These are phyloP conservation scores for Arge pagana DNA, from an alignment of 2,888 invertebrate genomes.

Conservation along the genomic window DNA sequence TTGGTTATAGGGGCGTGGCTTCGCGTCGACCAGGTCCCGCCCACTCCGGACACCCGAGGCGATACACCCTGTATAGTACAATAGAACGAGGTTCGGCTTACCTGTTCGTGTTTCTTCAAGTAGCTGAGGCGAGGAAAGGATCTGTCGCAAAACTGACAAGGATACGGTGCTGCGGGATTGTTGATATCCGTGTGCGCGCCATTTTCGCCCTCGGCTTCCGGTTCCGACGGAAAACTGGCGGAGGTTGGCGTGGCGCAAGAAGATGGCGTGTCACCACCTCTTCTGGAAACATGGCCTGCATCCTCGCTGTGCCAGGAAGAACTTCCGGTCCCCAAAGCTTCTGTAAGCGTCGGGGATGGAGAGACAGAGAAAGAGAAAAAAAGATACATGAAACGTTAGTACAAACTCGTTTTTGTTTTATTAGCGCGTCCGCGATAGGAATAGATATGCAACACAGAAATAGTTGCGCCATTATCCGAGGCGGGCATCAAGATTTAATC, in stretches of 20 bases:
- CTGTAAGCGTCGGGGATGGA: too few species aligned
- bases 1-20: too few species aligned
- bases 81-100: constrained; percentile 54
- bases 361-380: too few species aligned
- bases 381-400: too few species aligned
- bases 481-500: background rate
- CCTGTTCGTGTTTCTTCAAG: constrained; percentile 92
- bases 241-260: constrained; percentile 70
- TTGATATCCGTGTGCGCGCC: constrained; percentile 43
- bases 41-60: too few species aligned
- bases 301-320: constrained; percentile 71
- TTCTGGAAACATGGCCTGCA: constrained; percentile 61
- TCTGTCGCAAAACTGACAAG: constrained; percentile 90
- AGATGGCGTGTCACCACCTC: constrained; percentile 60
- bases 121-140: constrained; percentile 86
- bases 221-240: constrained; percentile 68
- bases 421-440: too few species aligned
- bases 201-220: constrained; percentile 52
- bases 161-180: constrained; percentile 71
- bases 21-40: too few species aligned
- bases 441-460: too few species aligned
- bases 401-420: too few species aligned
- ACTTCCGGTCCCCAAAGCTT: constrained; percentile 71
- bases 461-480: too few species aligned
- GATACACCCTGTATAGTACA: too few species aligned